Evolutionary conservation across 2,797 vertebrate species (phyloP).

Genomic region (Gallirallus australis): DNA sequence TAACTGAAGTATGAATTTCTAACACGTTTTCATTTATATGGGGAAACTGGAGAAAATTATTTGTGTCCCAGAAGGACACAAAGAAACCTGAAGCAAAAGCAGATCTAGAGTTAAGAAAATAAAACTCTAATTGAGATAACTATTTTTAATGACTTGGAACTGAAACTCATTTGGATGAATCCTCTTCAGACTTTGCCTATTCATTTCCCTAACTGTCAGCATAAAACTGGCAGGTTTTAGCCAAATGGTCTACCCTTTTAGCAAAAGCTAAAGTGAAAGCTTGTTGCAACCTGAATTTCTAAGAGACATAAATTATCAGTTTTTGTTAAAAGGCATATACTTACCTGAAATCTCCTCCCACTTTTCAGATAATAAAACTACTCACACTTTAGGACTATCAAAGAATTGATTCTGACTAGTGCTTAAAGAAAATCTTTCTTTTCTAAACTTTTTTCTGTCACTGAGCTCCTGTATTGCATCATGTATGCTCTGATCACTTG

Average conservation of each 20-base stretch:
- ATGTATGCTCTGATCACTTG: neutral
- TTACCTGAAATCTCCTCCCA: neutral
- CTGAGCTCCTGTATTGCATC: neutral
- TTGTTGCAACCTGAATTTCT: neutral
- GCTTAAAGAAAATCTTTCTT: neutral
- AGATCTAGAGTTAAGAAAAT: neutral
- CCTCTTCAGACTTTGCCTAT: neutral
- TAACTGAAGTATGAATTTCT: neutral
- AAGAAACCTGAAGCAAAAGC: neutral
- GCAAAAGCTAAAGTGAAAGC: neutral
- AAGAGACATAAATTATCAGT: neutral
- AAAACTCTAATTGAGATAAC: constrained; percentile 5
- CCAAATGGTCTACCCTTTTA: neutral
- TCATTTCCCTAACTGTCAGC: neutral
- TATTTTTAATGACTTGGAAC: constrained; percentile 1
- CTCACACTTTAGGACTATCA: neutral
- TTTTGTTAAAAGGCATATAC: neutral
- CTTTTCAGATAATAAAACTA: neutral
- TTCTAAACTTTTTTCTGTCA: neutral
- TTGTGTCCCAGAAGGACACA: neutral
- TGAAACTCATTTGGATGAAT: neutral
- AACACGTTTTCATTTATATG: neutral
- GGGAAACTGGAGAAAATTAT: constrained; percentile 1
- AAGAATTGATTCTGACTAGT: neutral
- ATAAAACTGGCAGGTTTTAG: neutral